Evolutionary conservation across 2,113 vertebrate genomes (phyloP).

Genomic region (Trichomycterus rosablanca): DNA sequence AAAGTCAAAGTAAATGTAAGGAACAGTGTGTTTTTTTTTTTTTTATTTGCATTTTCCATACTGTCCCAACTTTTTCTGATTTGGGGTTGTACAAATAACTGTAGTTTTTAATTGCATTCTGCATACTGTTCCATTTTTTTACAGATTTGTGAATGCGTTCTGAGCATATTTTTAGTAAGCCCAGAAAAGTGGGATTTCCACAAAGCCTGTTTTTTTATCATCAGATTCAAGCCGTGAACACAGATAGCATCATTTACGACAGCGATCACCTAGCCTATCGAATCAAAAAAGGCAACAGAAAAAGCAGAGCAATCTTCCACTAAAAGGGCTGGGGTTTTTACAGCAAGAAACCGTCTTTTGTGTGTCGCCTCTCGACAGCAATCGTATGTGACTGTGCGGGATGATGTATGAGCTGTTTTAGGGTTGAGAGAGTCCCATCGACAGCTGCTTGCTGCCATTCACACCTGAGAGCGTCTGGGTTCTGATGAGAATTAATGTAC

Average conservation of each 20-base stretch:
- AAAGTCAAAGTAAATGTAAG: no score
- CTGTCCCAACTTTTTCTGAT: no score
- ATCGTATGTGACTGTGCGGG: conserved; percentile 35
- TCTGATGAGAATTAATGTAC: conserved; percentile 90
- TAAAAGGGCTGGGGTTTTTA: conserved; percentile 20
- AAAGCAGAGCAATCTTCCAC: background rate
- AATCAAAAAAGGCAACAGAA: conserved; percentile 8
- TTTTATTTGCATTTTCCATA: no score
- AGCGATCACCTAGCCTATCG: background rate
- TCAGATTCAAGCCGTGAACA: no score
- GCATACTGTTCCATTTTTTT: no score
- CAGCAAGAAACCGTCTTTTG: conserved; percentile 4
- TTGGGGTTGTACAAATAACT: no score
- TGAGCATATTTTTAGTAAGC: no score
- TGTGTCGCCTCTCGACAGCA: conserved; percentile 49
- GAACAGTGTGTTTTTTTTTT: no score
- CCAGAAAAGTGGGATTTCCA: no score
- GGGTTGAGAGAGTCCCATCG: conserved; percentile 76
- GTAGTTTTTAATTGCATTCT: no score
- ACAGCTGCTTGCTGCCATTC: conserved; percentile 87
- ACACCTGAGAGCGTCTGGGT: conserved; percentile 84
- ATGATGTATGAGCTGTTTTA: conserved; percentile 76
- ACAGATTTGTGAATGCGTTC: no score
- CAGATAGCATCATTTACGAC: background rate
- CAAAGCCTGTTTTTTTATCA: no score